Evolutionary conservation across 2,113 vertebrate species (phyloP), one percentile per base, ranked within the genome.

Genomic region (Gymnogyps californianus): DNA sequence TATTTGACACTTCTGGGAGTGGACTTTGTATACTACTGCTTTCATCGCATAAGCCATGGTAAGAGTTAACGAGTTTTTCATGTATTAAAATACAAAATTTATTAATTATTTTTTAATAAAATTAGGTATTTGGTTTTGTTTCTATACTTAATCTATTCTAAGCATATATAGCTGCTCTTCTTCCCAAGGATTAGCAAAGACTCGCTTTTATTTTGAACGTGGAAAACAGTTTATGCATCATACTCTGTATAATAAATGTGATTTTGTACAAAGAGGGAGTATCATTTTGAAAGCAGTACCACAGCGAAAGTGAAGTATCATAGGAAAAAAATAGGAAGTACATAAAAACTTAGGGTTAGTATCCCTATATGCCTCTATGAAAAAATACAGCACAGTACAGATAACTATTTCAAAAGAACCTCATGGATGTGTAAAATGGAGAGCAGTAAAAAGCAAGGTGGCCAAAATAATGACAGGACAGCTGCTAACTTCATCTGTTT

Each of bases 1-100:
- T 99, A 98, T 98, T 92, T 99, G 92, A 98, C 98, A 1, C 98
- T 99, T 71, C 75, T 99, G 77, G 99, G 98, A 52, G 99, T 99
- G 87, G 99, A 99, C 96, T 98, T 99, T 40, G 97, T 97, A 77
- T 99, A 99, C 94, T 99, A 99, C 96, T 99, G 98, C 98, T 98
- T 99, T 87, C 99, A 99, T 96, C 98, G 99, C 70, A 97, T 98
- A 42, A 98, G 98, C 83, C 99, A 99, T 55, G 99, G 99, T 99
- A 99, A 97, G 97, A 55, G 17, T 94, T 94, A 62, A 76, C 2
- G 4, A 86, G 20, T 13, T 70, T 58, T 51, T 93, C 1, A 9
- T 42, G 62, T 64, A 62, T 90, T 36, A 61, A 87, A 83, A 65
- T 75, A 20, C 12, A 47, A 71, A 71, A 59, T 21, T 13, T 6